Evolutionary conservation across 2,113 vertebrate species (phyloP).

Genomic region (Sturnus vulgaris): DNA sequence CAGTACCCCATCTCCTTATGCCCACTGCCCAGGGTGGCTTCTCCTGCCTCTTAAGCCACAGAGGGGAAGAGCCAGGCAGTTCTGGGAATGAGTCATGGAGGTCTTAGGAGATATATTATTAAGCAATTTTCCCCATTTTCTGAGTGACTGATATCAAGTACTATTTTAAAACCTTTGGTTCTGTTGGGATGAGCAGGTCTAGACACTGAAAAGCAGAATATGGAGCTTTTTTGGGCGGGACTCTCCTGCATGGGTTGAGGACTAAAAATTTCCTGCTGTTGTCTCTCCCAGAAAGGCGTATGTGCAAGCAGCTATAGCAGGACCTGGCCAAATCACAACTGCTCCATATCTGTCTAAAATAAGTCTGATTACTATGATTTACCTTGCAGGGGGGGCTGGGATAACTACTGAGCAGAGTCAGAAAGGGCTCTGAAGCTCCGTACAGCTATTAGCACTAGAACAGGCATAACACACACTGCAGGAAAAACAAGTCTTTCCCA

Average conservation of each 20-base stretch:
- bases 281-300: not conserved
- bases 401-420: not conserved
- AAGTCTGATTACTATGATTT: not conserved
- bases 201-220: not conserved
- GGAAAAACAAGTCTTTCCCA: not conserved
- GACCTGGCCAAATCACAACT: not conserved
- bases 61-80: not conserved
- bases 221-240: not conserved
- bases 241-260: accelerated
- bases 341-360: not conserved
- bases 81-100: not conserved
- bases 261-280: not conserved
- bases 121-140: not conserved
- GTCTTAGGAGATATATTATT: not conserved
- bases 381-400: not conserved
- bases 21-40: not conserved
- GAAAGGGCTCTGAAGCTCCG: not conserved
- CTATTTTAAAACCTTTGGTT: not conserved
- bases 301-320: not conserved
- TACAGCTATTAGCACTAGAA: not conserved
- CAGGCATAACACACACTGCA: not conserved
- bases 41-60: not conserved
- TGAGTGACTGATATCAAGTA: not conserved
- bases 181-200: not conserved
- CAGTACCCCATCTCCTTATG: not conserved